Base-by-base conservation (phyloP, 2,113 vertebrate genomes). In the Antechinus flavipes region DNA sequence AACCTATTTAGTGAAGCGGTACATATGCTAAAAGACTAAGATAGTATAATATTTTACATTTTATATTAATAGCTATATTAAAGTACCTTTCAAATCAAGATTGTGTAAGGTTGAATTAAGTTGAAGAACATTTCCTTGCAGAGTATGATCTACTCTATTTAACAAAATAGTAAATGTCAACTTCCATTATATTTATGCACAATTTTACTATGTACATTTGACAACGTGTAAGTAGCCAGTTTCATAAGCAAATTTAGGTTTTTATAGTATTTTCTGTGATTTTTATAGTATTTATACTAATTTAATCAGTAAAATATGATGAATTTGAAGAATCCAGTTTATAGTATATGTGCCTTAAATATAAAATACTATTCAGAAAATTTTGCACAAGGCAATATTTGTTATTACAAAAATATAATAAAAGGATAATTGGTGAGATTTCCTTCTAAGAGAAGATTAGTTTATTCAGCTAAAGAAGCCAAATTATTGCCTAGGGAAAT, bases 401-500 rank as follows among this genome's bases (percentile, higher is more conserved):
- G 97, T 98, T 98, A 97, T 97, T 98, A 97, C 93, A 92, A 97
- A 98, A 97, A 96, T 95, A 98, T 94, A 98, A 97, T 97, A 98
- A 98, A 97, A 94, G 25, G 90, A 96, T 98, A 98, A 98, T 97
- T 98, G 95, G 96, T 92, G 93, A 61, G 52, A 19, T 95, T 96
- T 90, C 56, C 95, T 97, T 97, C 25, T 90, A 95, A 54, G 61
- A 96, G 93, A 94, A 92, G 93, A 97, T 90, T 27, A 68, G 56
- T 96, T 97, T 97, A 92, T 91, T 97, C 90, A 96, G 54, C 50
- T 94, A 94, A 96, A 90, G 55, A 97, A 98, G 92, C 93, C 96
- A 98, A 98, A 98, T 98, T 97, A 96, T 95, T 96, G 97, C 97
- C 97, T 98, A 95, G 95, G 93, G 97, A 98, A 97, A 98, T 98